Conservation (phyloP, 2,113 vertebrate genomes). For the Illadopsis cleaveri region DNA sequence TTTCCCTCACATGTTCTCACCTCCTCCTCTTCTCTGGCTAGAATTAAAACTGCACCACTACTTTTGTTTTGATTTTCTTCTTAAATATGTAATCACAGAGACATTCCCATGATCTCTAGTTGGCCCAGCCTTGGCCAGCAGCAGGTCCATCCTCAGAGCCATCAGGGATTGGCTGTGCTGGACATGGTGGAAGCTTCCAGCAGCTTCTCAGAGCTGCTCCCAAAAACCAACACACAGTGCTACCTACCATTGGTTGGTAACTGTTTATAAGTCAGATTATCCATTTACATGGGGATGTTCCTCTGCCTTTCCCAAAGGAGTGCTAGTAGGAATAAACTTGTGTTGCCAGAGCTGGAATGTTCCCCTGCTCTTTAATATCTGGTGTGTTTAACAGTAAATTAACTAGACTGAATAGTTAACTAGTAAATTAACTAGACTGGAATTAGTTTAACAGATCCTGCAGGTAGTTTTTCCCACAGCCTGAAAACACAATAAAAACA, state of each 20-base stretch:
- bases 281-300: background rate
- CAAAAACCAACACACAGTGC: background rate
- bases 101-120: rapidly evolving
- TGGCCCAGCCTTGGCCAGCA: background rate
- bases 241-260: background rate
- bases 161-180: background rate
- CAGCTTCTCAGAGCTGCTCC: background rate
- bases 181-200: background rate
- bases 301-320: background rate
- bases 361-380: background rate
- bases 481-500: background rate
- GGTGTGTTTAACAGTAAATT: background rate
- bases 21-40: background rate
- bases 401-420: background rate
- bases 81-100: background rate
- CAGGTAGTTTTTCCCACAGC: background rate
- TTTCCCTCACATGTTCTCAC: background rate
- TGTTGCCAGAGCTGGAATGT: background rate
- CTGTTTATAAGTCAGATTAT: background rate
- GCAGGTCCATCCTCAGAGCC: background rate
- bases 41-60: background rate
- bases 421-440: background rate
- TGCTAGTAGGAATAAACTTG: background rate
- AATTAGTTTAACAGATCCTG: background rate
- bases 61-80: background rate